These are phyloP conservation scores for Trachemys scripta DNA, from an alignment of 2,113 vertebrate genomes.

Conservation along the genomic window DNA sequence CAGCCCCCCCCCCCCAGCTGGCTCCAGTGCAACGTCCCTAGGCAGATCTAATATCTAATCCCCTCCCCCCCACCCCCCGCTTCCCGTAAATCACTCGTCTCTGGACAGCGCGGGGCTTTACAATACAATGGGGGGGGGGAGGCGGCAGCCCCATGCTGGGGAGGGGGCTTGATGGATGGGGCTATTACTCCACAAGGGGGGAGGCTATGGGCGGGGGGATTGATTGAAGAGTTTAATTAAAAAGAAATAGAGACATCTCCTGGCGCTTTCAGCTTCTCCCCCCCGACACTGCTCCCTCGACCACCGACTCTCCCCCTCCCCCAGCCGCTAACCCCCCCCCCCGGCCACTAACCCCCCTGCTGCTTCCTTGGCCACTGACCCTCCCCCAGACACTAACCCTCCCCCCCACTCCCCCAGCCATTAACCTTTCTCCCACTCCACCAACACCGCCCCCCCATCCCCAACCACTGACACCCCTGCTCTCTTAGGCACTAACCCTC, in stretches of 20 bases:
- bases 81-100: background rate
- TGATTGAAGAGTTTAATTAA: background rate
- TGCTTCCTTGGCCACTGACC: background rate
- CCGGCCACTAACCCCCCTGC: too few relatives aligned
- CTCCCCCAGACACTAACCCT: background rate
- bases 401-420: background rate
- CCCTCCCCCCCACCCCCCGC: background rate
- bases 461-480: background rate
- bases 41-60: background rate
- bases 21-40: background rate
- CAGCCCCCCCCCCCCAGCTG: background rate
- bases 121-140: background rate
- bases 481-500: too few relatives aligned
- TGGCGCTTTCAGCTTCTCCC: background rate
- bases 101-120: background rate
- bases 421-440: background rate
- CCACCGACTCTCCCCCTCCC: too few relatives aligned
- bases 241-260: background rate
- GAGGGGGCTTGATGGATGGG: background rate
- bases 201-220: background rate
- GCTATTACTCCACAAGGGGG: background rate
- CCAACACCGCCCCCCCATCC: too few relatives aligned
- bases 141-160: background rate
- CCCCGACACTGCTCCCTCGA: too few relatives aligned
- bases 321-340: too few relatives aligned